Percentiles rank a stretch among this genome's conserved stretches.
Conservation (phyloP, 2,797 vertebrate species). For the Arnoldichthys spilopterus region DNA sequence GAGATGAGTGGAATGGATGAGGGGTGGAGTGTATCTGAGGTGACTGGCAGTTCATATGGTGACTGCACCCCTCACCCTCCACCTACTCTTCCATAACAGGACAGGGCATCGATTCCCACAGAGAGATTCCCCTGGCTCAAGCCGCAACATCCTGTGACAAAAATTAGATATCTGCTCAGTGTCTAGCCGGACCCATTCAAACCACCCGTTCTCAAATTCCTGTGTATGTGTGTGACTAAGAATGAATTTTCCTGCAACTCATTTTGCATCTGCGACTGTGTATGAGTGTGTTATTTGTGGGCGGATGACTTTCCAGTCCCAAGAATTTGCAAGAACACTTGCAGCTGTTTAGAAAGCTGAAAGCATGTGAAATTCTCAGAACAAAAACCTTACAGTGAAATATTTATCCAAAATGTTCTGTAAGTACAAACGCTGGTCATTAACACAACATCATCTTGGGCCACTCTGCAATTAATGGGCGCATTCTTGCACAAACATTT, state of each 20-base stretch:
- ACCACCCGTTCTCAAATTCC: conserved; percentile 31
- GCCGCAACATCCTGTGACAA: conserved; percentile 40
- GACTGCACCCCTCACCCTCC: conserved; percentile 10
- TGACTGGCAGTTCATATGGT: conserved; percentile 51
- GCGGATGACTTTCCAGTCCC: conserved; percentile 27
- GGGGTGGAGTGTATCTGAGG: conserved; percentile 62
- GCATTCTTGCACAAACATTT: conserved; percentile 45
- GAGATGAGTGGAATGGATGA: conserved; percentile 41
- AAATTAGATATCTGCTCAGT: conserved; percentile 32
- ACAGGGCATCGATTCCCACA: conserved; percentile 42
- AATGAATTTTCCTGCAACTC: conserved; percentile 14
- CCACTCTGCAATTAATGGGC: conserved; percentile 47
- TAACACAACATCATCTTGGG: conserved; percentile 37
- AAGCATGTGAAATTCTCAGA: conserved; percentile 20
- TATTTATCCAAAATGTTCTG: conserved; percentile 20
- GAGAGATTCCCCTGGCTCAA: conserved; percentile 20
- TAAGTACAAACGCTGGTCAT: conserved; percentile 54
- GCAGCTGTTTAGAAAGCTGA: conserved; percentile 43
- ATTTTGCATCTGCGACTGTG: conserved; percentile 31
- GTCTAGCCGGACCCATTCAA: conserved; percentile 26
- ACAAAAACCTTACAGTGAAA: neutral
- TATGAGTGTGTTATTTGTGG: conserved; percentile 37
- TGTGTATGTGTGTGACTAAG: conserved; percentile 20
- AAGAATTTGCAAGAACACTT: conserved; percentile 38
- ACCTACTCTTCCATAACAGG: conserved; percentile 21